Conservation (phyloP, 64 coral and sea anemone genomes). For the Hydrozoanthus tunicans region DNA sequence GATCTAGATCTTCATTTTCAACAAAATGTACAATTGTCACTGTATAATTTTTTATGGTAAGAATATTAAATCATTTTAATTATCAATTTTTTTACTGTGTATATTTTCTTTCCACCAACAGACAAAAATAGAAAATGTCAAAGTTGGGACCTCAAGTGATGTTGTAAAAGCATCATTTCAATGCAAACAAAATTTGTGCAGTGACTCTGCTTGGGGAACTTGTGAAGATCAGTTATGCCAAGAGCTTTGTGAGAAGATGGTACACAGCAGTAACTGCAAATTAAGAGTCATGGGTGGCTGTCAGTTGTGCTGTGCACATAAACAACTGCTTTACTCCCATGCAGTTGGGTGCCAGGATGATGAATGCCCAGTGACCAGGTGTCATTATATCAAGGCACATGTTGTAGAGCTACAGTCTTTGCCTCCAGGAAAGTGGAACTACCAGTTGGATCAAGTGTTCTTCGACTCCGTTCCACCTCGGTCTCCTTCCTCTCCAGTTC, state of each 20-base stretch:
- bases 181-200: constrained; percentile 20
- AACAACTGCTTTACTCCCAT: not conserved
- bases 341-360: not conserved
- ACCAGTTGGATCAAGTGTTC: not conserved
- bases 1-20: no score
- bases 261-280: constrained; percentile 23
- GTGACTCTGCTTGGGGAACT: not conserved
- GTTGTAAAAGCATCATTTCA: constrained; percentile 1
- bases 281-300: not conserved
- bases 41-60: no score
- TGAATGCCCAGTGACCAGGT: not conserved
- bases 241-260: not conserved
- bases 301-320: not conserved
- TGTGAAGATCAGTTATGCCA: constrained; percentile 26
- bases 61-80: no score
- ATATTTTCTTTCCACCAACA: not conserved
- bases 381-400: constrained; percentile 31
- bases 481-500: not conserved
- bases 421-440: not conserved
- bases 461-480: not conserved
- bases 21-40: no score
- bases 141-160: not conserved
- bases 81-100: no score
- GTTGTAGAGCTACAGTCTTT: not conserved
- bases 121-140: not conserved